Conservation (phyloP, 1,140 invertebrate species). For the Branchinecta lynchi region DNA sequence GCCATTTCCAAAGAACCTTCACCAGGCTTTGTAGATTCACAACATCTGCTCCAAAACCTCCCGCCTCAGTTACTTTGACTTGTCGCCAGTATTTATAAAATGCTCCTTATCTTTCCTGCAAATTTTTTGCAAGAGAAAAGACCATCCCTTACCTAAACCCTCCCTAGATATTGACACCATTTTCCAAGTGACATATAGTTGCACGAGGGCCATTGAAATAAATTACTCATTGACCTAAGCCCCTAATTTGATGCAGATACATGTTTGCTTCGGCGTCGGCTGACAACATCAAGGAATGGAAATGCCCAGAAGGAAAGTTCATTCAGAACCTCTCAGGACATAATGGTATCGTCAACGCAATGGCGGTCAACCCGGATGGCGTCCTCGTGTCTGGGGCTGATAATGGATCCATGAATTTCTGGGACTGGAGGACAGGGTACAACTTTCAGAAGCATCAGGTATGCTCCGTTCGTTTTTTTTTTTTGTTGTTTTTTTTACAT, state of each 20-base stretch:
- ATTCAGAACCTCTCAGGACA: constrained; percentile 95
- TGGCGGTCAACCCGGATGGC: constrained; percentile 83
- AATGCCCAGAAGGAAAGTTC: constrained; percentile 94
- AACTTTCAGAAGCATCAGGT: constrained; percentile 83
- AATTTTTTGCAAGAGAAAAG: too few relatives aligned
- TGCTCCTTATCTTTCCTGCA: too few relatives aligned
- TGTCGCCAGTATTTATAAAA: too few relatives aligned
- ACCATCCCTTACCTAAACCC: too few relatives aligned
- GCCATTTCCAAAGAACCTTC: too few relatives aligned
- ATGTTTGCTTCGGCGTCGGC: constrained; percentile 96
- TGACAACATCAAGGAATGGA: constrained; percentile 99
- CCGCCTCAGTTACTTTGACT: too few relatives aligned
- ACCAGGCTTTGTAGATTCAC: too few relatives aligned
- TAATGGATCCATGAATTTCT: constrained; percentile 95
- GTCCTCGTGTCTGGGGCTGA: constrained; percentile 95
- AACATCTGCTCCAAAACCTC: too few relatives aligned
- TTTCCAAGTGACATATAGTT: too few relatives aligned
- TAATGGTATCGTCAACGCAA: constrained; percentile 92
- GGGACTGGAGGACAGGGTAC: constrained; percentile 98
- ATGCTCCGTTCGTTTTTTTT: constrained; percentile 23
- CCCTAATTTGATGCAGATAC: constrained; percentile 39
- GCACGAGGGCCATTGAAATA: too few relatives aligned
- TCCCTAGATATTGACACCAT: too few relatives aligned
- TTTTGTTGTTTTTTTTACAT: background rate
- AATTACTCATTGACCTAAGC: constrained; percentile 16